A percentile compares a stretch with the other conserved stretches of the same genome.
Evolutionary conservation across 1,140 invertebrate species (phyloP).

Genomic region (Himalopsyche phryganea): DNA sequence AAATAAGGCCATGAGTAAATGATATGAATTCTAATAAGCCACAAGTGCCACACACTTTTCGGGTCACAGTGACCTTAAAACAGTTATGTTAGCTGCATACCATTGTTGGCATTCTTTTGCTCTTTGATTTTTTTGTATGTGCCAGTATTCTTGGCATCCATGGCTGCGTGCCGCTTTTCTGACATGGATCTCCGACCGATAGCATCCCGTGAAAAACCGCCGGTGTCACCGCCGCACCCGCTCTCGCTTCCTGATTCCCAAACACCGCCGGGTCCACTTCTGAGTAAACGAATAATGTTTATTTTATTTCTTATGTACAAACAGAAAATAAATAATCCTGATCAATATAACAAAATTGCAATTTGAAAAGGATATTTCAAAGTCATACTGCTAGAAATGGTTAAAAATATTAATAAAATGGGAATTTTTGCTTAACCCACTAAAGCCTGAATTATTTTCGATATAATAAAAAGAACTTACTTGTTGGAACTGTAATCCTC

Average conservation of each 20-base stretch:
- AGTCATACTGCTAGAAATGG: too few relatives aligned
- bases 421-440: too few relatives aligned
- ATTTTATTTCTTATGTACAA: background rate
- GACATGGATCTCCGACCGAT: conserved; percentile 95
- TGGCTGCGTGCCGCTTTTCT: conserved; percentile 90
- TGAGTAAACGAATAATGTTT: conserved; percentile 4
- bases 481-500: conserved; percentile 60
- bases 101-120: conserved; percentile 51
- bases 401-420: too few relatives aligned
- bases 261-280: conserved; percentile 27
- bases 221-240: conserved; percentile 38
- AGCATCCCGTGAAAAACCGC: conserved; percentile 72
- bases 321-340: background rate
- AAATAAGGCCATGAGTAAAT: too few relatives aligned
- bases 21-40: too few relatives aligned
- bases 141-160: conserved; percentile 92
- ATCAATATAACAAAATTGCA: too few relatives aligned
- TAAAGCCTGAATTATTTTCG: too few relatives aligned
- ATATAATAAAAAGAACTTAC: too few relatives aligned
- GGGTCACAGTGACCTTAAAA: too few relatives aligned
- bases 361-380: too few relatives aligned
- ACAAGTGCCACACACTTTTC: too few relatives aligned
- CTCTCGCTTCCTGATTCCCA: conserved; percentile 47
- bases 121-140: conserved; percentile 94
- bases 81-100: conserved; percentile 16